phyloP scores from a whole-genome alignment of 2,888 invertebrate species.

The Neoitamus cyanurus region DNA sequence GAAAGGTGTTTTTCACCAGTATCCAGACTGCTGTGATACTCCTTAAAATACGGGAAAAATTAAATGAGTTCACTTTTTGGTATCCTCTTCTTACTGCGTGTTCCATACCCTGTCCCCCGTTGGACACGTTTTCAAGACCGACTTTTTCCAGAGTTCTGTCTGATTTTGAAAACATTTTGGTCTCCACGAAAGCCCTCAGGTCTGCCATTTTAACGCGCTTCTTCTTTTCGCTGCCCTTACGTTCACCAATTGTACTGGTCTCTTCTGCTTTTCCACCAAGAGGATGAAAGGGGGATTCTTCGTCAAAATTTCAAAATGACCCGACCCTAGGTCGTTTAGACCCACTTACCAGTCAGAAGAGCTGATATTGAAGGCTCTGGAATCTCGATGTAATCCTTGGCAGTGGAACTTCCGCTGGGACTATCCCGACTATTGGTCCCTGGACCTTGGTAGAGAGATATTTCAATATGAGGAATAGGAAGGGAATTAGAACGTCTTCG shows the following conservation, averaged over 20 bases:
- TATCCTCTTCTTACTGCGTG: slow-evolving; percentile 72
- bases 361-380: slow-evolving; percentile 75
- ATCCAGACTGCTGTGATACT: slow-evolving; percentile 84
- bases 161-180: slow-evolving; percentile 89
- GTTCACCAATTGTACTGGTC: slow-evolving; percentile 58
- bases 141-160: slow-evolving; percentile 92
- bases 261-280: slow-evolving; percentile 51
- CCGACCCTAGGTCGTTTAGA: not conserved
- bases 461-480: slow-evolving; percentile 92
- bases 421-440: slow-evolving; percentile 67
- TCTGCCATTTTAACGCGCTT: slow-evolving; percentile 92
- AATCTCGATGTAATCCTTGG: slow-evolving; percentile 82
- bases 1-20: slow-evolving; percentile 81
- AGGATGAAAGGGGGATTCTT: slow-evolving; percentile 51
- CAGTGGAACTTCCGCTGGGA: slow-evolving; percentile 63
- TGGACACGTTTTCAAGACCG: slow-evolving; percentile 73
- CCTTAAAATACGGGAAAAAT: slow-evolving; percentile 68
- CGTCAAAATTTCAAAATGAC: not conserved
- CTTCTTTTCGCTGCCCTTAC: slow-evolving; percentile 86
- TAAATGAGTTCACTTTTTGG: not conserved
- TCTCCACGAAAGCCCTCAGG: slow-evolving; percentile 90
- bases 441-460: slow-evolving; percentile 84
- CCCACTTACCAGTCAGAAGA: slow-evolving; percentile 57
- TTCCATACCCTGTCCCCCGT: too few species aligned
- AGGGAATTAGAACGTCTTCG: slow-evolving; percentile 91